Evolutionary conservation across 2,797 vertebrate genomes (phyloP), one percentile per base, ranked within the genome.

Genomic region (Gallirallus australis): DNA sequence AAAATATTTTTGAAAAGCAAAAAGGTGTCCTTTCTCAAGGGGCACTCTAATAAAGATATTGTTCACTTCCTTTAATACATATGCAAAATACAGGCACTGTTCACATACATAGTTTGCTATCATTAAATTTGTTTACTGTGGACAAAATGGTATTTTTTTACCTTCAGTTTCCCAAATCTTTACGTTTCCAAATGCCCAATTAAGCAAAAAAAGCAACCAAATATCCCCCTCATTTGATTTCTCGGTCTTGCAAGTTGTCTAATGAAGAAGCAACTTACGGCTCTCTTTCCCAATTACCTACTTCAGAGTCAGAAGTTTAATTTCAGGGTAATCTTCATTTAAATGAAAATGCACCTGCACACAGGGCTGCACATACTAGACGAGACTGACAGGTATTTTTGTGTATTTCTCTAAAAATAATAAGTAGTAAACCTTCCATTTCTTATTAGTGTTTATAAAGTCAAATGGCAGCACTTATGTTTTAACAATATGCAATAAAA

Each of bases 401-500:
- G 57, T 35, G 15, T 33, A 47, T 93, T 95, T 85, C 61, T 89
- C 79, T 77, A 66, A 82, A 89, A 93, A 72, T 39, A 52, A 52
- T 31, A 72, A 23, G 11, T 77, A 83, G 72, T 88, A 64, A 54
- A 87, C 6, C 12, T 7, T 66, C 47, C 24, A 56, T 54, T 86
- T 91, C 84, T 85, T 40, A 73, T 85, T 82, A 70, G 39, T 71
- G 45, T 75, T 96, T 94, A 84, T 93, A 86, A 97, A 95, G 63
- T 76, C 48, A 89, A 93, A 85, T 65, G 31, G 54, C 72, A 95
- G 79, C 82, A 92, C 63, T 95, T 90, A 94, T 2, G 4, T 89
- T 96, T 95, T 93, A 94, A 93, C 82, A 90, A 91, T 57, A 88
- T 1, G 14, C 42, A 95, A 87, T 93, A 96, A 93, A 45, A 94